Evolutionary conservation across 2,113 vertebrate genomes (phyloP).

Genomic region (Pangasianodon gigas): DNA sequence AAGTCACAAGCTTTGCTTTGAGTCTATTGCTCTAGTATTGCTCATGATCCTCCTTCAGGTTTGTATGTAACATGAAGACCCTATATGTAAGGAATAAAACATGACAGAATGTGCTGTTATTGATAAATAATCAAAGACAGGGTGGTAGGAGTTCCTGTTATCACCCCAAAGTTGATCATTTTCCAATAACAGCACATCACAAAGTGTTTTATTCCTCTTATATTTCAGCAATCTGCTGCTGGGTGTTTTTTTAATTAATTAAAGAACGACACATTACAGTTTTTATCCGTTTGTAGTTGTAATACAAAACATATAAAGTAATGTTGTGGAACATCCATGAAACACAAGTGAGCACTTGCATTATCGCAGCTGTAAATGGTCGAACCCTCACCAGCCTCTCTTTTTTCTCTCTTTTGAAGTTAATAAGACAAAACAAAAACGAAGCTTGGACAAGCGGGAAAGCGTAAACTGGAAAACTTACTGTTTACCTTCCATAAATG

Average conservation of each 20-base stretch:
- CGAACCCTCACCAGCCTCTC: not conserved
- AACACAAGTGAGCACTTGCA: not conserved
- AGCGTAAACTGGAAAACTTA: too few species aligned
- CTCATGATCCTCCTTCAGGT: not conserved
- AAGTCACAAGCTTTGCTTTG: not conserved
- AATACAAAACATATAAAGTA: too few species aligned
- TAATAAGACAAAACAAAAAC: not conserved
- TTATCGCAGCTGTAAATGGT: not conserved
- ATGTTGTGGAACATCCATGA: not conserved
- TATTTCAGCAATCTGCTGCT: not conserved
- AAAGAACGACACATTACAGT: not conserved
- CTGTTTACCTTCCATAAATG: too few species aligned
- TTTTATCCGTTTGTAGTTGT: not conserved
- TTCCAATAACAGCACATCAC: too few species aligned
- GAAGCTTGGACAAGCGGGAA: too few species aligned
- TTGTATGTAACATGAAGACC: not conserved
- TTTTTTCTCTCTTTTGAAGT: not conserved
- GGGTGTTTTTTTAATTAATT: not conserved
- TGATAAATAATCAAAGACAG: too few species aligned
- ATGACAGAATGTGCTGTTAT: too few species aligned
- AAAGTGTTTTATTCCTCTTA: not conserved
- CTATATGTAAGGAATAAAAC: not conserved
- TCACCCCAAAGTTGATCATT: not conserved
- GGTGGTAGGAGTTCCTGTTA: not conserved
- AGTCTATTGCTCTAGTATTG: not conserved